These are phyloP conservation scores for Brachystomella parvula DNA, from an alignment of 1,140 invertebrate genomes.

Conservation along the genomic window DNA sequence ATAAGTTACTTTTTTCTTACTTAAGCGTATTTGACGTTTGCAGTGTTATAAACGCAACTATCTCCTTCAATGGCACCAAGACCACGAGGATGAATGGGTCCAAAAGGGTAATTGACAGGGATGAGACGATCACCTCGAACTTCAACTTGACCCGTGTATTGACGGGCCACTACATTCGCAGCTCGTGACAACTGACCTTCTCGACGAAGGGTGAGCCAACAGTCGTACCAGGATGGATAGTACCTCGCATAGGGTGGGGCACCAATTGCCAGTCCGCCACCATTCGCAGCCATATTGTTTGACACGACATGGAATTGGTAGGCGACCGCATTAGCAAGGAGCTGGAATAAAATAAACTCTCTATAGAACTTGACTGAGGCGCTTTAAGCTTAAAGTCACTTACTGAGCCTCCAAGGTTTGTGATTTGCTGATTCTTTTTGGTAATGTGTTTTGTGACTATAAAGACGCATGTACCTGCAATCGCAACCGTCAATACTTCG, in stretches of 20 bases:
- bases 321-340: constrained; percentile 63
- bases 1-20: too few species aligned
- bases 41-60: too few species aligned
- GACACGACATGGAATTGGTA: constrained; percentile 83
- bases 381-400: not conserved
- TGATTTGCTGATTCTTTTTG: not conserved
- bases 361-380: not conserved
- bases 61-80: not conserved
- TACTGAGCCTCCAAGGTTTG: constrained; percentile 1
- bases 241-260: constrained; percentile 68
- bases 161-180: constrained; percentile 68
- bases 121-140: not conserved
- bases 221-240: constrained; percentile 66
- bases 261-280: constrained; percentile 57
- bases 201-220: constrained; percentile 63
- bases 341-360: constrained; percentile 48
- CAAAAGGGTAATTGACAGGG: not conserved
- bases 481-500: constrained; percentile 61
- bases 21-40: too few species aligned
- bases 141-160: constrained; percentile 58
- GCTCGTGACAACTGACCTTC: constrained; percentile 72
- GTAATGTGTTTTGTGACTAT: not conserved
- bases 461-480: constrained; percentile 51
- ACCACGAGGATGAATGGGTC: not conserved
- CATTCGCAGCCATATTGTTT: constrained; percentile 67